Conservation (phyloP, 2,888 invertebrate species). For the Campoplex nolae region DNA sequence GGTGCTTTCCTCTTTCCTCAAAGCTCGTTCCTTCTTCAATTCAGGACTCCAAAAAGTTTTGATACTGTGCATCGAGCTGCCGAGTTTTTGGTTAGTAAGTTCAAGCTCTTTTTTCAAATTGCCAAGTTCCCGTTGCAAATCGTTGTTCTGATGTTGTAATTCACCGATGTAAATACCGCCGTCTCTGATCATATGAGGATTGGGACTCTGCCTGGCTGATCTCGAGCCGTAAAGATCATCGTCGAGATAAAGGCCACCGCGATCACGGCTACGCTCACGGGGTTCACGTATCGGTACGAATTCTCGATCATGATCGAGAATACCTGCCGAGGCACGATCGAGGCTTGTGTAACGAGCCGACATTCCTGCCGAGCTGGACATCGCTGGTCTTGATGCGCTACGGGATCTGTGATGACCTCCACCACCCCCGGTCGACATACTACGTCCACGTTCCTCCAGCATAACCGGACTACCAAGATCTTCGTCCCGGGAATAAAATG, state of each 20-base stretch:
- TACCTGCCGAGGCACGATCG: slow-evolving; percentile 87
- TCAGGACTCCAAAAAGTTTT: slow-evolving; percentile 99
- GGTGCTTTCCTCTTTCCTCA: slow-evolving; percentile 98
- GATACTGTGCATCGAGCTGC: slow-evolving; percentile 99
- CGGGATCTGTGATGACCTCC: slow-evolving; percentile 91
- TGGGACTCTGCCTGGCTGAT: slow-evolving; percentile 90
- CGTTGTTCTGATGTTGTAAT: slow-evolving; percentile 96
- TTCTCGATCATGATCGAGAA: slow-evolving; percentile 93
- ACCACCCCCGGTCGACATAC: slow-evolving; percentile 86
- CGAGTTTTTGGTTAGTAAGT: slow-evolving; percentile 98
- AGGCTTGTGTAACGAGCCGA: slow-evolving; percentile 89
- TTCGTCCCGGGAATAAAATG: slow-evolving; percentile 87
- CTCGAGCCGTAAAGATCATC: slow-evolving; percentile 89
- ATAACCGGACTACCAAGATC: slow-evolving; percentile 94
- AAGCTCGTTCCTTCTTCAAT: slow-evolving; percentile 98
- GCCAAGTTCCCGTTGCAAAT: slow-evolving; percentile 96
- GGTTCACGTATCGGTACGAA: slow-evolving; percentile 94
- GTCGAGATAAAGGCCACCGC: slow-evolving; percentile 89
- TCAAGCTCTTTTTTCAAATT: slow-evolving; percentile 97
- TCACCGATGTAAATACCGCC: slow-evolving; percentile 92
- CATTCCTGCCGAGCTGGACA: slow-evolving; percentile 83
- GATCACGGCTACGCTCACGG: slow-evolving; percentile 88
- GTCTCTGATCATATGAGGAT: slow-evolving; percentile 87
- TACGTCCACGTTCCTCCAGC: slow-evolving; percentile 90
- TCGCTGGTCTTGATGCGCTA: slow-evolving; percentile 91